Base-by-base conservation (phyloP, 1,140 invertebrate genomes). In the Aphaenogaster rudis region DNA sequence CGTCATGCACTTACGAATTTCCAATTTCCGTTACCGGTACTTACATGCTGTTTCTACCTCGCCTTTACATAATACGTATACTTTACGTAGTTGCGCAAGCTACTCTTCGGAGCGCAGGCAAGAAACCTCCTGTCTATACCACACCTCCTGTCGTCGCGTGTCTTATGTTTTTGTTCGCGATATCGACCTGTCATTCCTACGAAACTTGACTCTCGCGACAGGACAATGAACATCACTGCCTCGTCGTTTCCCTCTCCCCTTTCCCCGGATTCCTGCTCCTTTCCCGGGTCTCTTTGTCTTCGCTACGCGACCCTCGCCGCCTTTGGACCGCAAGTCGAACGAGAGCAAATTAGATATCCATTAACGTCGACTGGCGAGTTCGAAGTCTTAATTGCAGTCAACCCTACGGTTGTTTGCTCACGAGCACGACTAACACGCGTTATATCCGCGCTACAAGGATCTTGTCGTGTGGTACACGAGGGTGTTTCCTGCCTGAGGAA, bases 261-360 rank as follows among this genome's bases (percentile, higher is more conserved):
- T 11, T 11, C 50, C 4, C 67, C 57, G 8, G n/a, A 39, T 45
- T 57, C 50, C 15, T 15, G 13, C n/a, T 11, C 28, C 21, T 54
- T 36, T 17, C 50, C 3, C 7, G 21, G 57, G 9, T 69, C 86
- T 42, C 64, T 90, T 90, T 87, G 88, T 89, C 84, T 81, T 74
- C 54, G 48, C 39, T 28, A 4, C 48, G 45, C 57, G 64, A 67
- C 52, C 59, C 61, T 79, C 13, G 21, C 39, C 33, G 42, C 21
- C 39, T 45, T 59, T 45, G n/a, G n/a, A 42, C 74, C 78, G 36
- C 80, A 82, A 74, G 80, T 76, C 86, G 63, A 86, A 90, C 66
- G 89, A 88, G 80, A 88, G 87, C 87, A 88, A 91, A 87, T 88
- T 88, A 88, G 87, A 91, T 91, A 91, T 91, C 85, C 78, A 91